Evolutionary conservation across 2,888 invertebrate species (phyloP).

Genomic region (Apoda limacodes): DNA sequence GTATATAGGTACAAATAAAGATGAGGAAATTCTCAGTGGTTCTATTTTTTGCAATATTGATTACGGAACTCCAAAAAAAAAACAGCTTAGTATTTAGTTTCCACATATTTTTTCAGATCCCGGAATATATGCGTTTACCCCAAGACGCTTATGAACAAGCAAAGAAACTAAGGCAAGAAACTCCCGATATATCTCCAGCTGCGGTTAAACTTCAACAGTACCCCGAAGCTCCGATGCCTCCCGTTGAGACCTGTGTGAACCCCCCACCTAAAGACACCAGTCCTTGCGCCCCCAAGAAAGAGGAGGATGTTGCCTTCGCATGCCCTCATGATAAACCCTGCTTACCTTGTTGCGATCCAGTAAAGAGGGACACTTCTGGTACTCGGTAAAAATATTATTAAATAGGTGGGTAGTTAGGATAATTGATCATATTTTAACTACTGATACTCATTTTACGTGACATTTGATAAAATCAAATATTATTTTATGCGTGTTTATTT

Average conservation of each 20-base stretch:
- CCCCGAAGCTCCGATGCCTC: slow-evolving; percentile 28
- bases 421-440: too few relatives aligned
- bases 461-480: too few relatives aligned
- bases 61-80: neutral
- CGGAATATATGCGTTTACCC: slow-evolving; percentile 49
- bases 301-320: slow-evolving; percentile 53
- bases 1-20: too few relatives aligned
- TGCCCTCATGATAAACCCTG: slow-evolving; percentile 42
- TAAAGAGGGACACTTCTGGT: slow-evolving; percentile 26
- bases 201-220: slow-evolving; percentile 34
- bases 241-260: slow-evolving; percentile 30
- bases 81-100: neutral
- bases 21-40: too few relatives aligned
- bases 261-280: slow-evolving; percentile 28
- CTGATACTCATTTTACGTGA: too few relatives aligned
- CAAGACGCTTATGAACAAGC: slow-evolving; percentile 45
- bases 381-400: too few relatives aligned
- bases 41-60: too few relatives aligned
- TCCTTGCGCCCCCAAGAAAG: slow-evolving; percentile 32
- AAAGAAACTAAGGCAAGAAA: slow-evolving; percentile 42
- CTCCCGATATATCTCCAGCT: slow-evolving; percentile 48
- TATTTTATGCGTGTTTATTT: too few relatives aligned
- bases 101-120: slow-evolving; percentile 29
- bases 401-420: too few relatives aligned
- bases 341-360: slow-evolving; percentile 42